Evolutionary conservation across 1,140 invertebrate species (phyloP), one percentile per base, ranked within the genome.

Genomic region (Hylyphantes graminicola): DNA sequence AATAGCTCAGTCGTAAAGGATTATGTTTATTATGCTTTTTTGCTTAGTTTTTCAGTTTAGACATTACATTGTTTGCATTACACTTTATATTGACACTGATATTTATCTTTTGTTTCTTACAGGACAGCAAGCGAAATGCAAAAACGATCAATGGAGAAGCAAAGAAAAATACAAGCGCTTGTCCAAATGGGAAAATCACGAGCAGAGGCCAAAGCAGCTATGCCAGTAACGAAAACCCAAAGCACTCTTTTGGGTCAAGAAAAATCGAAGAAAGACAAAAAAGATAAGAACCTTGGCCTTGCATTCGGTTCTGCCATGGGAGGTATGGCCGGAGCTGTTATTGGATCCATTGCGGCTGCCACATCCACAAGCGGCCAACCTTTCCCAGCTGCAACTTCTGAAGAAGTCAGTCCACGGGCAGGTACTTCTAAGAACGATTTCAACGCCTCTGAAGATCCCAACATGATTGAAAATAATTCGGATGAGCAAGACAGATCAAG

Each of bases 91-190:
- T 4, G 48, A 53, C 54, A 51, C n/a, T 55, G 11, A 72, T 75
- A 4, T 13, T n/a, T 74, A 65, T 64, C 57, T 64, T 53, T 73
- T 82, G 7, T 70, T 10, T 70, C 19, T 70, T 61, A 11, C 17
- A 85, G 96, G 89, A 99, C 98, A 15, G 98, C 98, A 0, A 97
- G 98, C 88, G 95, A 97, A 87, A 97, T 99, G 94, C 97, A 99
- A 88, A 96, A 97, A 88, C 98, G 99, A 89, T 97, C 97, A 80
- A 97, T 98, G 89, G 95, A 95, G 0, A 97, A 98, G 88, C 95
- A 97, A 88, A 92, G 95, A 53, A 97, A 97, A 88, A 96, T 97
- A 94, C 96, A 97, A 87, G 96, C 94, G 0, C 96, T 97, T 94
- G 95, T 97, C 5, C 94, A 95, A 0, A 89, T 97, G 48, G 95